Evolutionary conservation across 2,113 vertebrate genomes (phyloP), one percentile per base, ranked within the genome.

Genomic region (Puffinus mauretanicus): DNA sequence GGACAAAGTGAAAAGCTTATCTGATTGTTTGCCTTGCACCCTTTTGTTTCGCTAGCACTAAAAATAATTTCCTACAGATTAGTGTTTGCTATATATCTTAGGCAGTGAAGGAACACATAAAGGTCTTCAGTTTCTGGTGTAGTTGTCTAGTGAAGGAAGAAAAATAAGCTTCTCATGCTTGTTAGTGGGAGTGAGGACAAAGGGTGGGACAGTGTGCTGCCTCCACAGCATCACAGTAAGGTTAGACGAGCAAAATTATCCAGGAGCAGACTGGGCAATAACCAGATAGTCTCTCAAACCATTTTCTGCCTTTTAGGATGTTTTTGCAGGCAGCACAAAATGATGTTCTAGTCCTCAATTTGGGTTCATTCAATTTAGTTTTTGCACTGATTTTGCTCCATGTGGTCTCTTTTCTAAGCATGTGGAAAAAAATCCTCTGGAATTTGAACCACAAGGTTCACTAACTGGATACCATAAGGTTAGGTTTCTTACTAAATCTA

Each of bases 231-330:
- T 20, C 4, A 24, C 36, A 3, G 36, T 52, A 26, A 24, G 3
- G 58, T 51, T 69, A 80, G 17, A 22, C 20, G 29, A 3, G 3
- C 15, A 62, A 9, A 58, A 14, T 38, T 85, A 24, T 29, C 55
- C 13, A 82, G 42, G 9, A 57, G 3, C 15, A 82, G 5, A 15
- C 22, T 27, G 18, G 7, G 2, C 6, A 85, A 30, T 44, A 72
- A 52, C 3, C 3, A 66, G 4, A 44, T 14, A n/a, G 3, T 29
- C 7, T 69, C 1, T 1, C 11, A 72, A 83, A 44, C 2, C 7
- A 14, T 61, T 54, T 79, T 70, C 36, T 80, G 49, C 10, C 8
- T 78, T 70, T 6, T 54, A n/a, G 22, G 20, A 30, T 73, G 13
- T 30, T 70, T 77, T 57, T 16, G 4, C 10, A 55, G 19, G 51